Conservation (phyloP, 2,797 vertebrate species). For the Cetoscarus ocellatus region DNA sequence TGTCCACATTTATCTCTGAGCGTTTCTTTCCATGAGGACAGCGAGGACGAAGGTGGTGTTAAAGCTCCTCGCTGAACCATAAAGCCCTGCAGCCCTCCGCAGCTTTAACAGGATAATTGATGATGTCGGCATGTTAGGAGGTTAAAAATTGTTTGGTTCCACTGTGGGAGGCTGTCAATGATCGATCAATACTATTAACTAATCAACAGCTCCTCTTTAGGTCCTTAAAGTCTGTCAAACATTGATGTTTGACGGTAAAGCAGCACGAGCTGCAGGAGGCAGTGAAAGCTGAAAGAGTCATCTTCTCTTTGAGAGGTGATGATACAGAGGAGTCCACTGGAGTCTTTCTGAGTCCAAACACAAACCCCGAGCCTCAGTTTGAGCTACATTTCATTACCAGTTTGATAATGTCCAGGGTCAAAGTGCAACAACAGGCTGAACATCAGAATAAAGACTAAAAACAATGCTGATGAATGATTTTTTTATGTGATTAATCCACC, state of each 20-base stretch:
- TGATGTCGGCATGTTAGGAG: conserved; percentile 44
- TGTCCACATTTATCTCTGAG: conserved; percentile 41
- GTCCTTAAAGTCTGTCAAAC: conserved; percentile 2
- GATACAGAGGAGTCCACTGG: no score
- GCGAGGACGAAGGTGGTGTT: conserved; percentile 25
- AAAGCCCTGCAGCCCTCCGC: conserved; percentile 40
- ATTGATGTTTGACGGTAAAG: conserved; percentile 11
- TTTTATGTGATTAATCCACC: no score
- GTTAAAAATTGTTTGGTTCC: conserved; percentile 17
- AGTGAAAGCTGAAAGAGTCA: background rate
- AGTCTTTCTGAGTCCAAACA: no score
- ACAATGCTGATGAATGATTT: no score
- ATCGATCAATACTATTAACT: conserved; percentile 48
- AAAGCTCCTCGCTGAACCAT: conserved; percentile 35
- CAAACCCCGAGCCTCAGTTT: no score
- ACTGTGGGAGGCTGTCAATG: conserved; percentile 33
- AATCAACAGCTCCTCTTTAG: conserved; percentile 33
- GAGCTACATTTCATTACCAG: no score
- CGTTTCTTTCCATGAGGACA: conserved; percentile 31
- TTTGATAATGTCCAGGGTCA: no score
- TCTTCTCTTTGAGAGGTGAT: background rate
- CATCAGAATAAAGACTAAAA: no score
- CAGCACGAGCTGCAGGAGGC: background rate
- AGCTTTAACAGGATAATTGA: conserved; percentile 47
- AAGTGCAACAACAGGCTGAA: no score